Evolutionary conservation across 2,888 invertebrate genomes (phyloP), one percentile per base, ranked within the genome.

Genomic region (Tiliacea aurago): DNA sequence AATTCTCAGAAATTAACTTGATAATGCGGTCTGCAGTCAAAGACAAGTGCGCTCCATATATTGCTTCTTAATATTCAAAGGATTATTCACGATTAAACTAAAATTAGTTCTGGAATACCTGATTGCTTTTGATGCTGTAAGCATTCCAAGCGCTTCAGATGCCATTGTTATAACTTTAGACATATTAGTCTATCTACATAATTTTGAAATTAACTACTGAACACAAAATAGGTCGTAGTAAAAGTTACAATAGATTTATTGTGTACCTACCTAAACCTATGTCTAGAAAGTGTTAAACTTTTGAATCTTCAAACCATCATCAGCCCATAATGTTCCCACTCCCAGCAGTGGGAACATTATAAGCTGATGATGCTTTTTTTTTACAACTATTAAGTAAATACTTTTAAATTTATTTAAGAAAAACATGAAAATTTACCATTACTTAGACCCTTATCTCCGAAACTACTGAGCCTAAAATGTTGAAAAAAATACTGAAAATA

Each of bases 91-190:
- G 47, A 49, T 55, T 65, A 56, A 74, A 70, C 63, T 75, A 64
- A 73, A 76, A 70, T 85, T 81, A 55, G 71, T 71, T 67, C 53
- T 58, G 41, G 59, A 73, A 74, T 84, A 73, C 49, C 65, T 70
- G 61, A 62, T 68, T 73, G 70, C 61, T 75, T 80, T 84, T 78
- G 74, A 80, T 59, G 58, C 61, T 77, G 23, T 72, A 70, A 84
- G 70, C 72, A 78, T 73, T 76, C 69, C 61, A 73, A 70, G 33
- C 33, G 23, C 23, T 68, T 45, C 56, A 72, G 11, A 49, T 78
- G 59, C 72, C 64, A 43, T 77, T 45, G 43, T 62, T 56, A 56
- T 56, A 71, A 64, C 41, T 47, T 70, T 7, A 49, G 23, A 51
- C 56, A 18, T 56, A 70, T 77, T 55, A 23, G 55, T 70, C 33